These are phyloP conservation scores for Andrena marginata DNA, from an alignment of 2,888 invertebrate genomes.

Conservation along the genomic window DNA sequence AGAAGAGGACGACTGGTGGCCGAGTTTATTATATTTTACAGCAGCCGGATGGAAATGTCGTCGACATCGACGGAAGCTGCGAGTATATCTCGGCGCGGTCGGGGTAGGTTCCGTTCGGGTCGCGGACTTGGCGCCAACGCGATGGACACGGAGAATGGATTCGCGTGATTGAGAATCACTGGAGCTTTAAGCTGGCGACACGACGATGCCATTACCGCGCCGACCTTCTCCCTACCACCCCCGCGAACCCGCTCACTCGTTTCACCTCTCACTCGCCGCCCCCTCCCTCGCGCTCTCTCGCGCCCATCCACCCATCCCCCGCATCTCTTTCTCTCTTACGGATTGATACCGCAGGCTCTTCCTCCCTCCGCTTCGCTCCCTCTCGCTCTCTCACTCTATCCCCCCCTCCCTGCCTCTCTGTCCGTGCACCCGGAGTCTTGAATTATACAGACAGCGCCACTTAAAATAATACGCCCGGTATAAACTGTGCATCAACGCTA, in stretches of 20 bases:
- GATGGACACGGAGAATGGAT: constrained; percentile 67
- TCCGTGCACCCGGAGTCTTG: constrained; percentile 72
- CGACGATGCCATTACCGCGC: constrained; percentile 82
- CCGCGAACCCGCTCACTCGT: constrained; percentile 56
- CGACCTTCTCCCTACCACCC: constrained; percentile 72
- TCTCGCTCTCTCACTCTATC: constrained; percentile 25
- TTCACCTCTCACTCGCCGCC: constrained; percentile 51
- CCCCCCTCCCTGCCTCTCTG: constrained; percentile 40
- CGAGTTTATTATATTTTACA: constrained; percentile 52
- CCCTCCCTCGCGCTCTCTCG: constrained; percentile 42
- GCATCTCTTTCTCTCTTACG: constrained; percentile 37
- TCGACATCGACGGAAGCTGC: constrained; percentile 34
- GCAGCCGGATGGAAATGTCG: constrained; percentile 34
- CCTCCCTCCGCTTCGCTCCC: constrained; percentile 32
- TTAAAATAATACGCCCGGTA: constrained; percentile 84
- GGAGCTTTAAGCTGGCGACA: constrained; percentile 81
- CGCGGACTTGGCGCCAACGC: constrained; percentile 37
- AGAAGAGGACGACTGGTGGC: not conserved
- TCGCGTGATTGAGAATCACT: constrained; percentile 80
- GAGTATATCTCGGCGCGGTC: constrained; percentile 32
- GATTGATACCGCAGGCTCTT: constrained; percentile 34
- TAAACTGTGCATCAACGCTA: constrained; percentile 84
- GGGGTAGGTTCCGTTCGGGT: constrained; percentile 24
- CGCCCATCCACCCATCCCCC: constrained; percentile 28
- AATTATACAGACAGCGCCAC: constrained; percentile 82